Evolutionary conservation across 2,888 invertebrate species (phyloP).

Genomic region (Phaonia tiefii): DNA sequence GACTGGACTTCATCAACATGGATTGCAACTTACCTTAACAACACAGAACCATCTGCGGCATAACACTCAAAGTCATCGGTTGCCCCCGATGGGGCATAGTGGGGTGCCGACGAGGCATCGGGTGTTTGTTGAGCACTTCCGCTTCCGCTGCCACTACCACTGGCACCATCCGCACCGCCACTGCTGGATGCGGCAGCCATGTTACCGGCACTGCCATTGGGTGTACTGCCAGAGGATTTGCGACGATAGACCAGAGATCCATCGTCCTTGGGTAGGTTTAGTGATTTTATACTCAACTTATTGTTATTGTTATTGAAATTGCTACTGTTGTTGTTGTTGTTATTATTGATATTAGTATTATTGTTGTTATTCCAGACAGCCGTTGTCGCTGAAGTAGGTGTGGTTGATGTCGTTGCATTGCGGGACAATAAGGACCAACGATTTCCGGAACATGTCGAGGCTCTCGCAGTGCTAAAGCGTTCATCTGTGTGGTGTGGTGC

Average conservation of each 20-base stretch:
- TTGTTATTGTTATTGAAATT: conserved; percentile 75
- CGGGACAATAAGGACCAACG: conserved; percentile 77
- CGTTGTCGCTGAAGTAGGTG: conserved; percentile 52
- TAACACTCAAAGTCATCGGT: conserved; percentile 82
- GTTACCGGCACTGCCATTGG: conserved; percentile 63
- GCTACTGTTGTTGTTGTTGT: conserved; percentile 73
- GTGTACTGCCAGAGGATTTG: conserved; percentile 79
- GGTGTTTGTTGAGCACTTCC: conserved; percentile 68
- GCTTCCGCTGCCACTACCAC: conserved; percentile 57
- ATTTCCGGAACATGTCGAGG: conserved; percentile 69
- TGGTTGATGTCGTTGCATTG: conserved; percentile 57
- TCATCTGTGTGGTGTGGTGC: conserved; percentile 71
- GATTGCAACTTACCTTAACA: conserved; percentile 82
- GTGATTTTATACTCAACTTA: conserved; percentile 74
- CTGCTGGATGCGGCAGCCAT: neutral
- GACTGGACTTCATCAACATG: neutral
- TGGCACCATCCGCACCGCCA: conserved; percentile 63
- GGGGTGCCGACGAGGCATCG: conserved; percentile 44
- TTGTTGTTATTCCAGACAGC: conserved; percentile 63
- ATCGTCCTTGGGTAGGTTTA: conserved; percentile 79
- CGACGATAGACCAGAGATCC: conserved; percentile 77
- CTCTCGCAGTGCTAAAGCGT: conserved; percentile 71
- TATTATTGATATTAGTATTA: conserved; percentile 57
- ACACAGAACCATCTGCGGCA: conserved; percentile 83
- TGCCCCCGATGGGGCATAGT: conserved; percentile 69